Conservation (phyloP, 2,113 vertebrate genomes). For the Oxyura jamaicensis region DNA sequence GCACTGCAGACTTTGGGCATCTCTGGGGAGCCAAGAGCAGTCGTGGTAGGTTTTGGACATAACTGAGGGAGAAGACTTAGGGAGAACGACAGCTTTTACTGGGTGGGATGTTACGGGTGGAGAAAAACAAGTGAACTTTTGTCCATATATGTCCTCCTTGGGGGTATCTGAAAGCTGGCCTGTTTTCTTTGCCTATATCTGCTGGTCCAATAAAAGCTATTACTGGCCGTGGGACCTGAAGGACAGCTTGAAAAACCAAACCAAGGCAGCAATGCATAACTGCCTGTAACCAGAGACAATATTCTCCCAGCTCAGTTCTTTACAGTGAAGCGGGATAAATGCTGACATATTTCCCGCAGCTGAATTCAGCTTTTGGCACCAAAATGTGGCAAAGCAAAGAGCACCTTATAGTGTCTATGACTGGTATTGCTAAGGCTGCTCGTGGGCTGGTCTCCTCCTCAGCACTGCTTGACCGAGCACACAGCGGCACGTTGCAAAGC, state of each 20-base stretch:
- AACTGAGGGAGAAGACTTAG: neutral
- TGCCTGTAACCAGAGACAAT: slow-evolving; percentile 27
- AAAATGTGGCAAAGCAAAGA: slow-evolving; percentile 53
- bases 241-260: slow-evolving; percentile 29
- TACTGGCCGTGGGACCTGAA: neutral
- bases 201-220: neutral
- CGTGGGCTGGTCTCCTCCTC: neutral
- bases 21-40: neutral
- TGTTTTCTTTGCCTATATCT: neutral
- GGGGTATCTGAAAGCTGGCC: neutral
- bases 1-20: neutral
- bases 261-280: neutral
- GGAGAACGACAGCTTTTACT: neutral
- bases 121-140: slow-evolving; percentile 34
- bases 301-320: slow-evolving; percentile 19
- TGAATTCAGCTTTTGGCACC: slow-evolving; percentile 43
- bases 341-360: neutral
- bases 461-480: neutral
- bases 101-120: neutral
- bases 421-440: slow-evolving; percentile 50
- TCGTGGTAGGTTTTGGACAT: neutral
- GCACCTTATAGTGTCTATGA: slow-evolving; percentile 55
- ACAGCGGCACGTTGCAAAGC: neutral
- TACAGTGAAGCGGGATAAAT: neutral
- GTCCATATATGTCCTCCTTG: neutral